Conservation (phyloP, 2,888 invertebrate genomes). For the Amphimallon solstitiale region DNA sequence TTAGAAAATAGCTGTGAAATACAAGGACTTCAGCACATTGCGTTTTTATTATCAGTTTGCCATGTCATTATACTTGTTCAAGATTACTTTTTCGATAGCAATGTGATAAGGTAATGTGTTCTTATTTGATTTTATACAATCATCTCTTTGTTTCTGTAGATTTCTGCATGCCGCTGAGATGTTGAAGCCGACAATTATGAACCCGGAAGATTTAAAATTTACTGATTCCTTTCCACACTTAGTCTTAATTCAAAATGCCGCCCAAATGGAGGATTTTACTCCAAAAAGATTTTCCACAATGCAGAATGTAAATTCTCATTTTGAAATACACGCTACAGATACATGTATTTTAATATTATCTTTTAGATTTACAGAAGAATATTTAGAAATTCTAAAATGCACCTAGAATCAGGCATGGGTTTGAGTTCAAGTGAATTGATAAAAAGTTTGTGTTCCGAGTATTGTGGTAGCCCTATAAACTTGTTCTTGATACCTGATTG, state of each 20-base stretch:
- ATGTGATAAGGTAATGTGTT: constrained; percentile 72
- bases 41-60: constrained; percentile 88
- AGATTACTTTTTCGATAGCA: constrained; percentile 89
- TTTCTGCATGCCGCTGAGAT: constrained; percentile 87
- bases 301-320: constrained; percentile 65
- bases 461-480: constrained; percentile 73
- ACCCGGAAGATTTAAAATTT: constrained; percentile 70
- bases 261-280: constrained; percentile 78
- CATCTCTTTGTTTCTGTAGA: constrained; percentile 62
- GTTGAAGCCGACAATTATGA: constrained; percentile 81
- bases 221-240: constrained; percentile 85
- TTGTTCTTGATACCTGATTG: constrained; percentile 76
- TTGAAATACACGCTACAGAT: background rate
- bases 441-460: constrained; percentile 66
- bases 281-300: constrained; percentile 69
- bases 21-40: constrained; percentile 80
- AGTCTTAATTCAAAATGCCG: constrained; percentile 84
- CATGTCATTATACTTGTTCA: constrained; percentile 89
- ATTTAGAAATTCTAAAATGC: constrained; percentile 74
- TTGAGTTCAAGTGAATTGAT: constrained; percentile 63
- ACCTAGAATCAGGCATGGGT: constrained; percentile 75
- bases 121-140: background rate
- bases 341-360: background rate
- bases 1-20: constrained; percentile 73
- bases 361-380: constrained; percentile 62